Percentiles rank a stretch among this genome's conserved stretches.
Conservation (phyloP, 2,888 invertebrate genomes). For the Caenorhabditis wallacei region DNA sequence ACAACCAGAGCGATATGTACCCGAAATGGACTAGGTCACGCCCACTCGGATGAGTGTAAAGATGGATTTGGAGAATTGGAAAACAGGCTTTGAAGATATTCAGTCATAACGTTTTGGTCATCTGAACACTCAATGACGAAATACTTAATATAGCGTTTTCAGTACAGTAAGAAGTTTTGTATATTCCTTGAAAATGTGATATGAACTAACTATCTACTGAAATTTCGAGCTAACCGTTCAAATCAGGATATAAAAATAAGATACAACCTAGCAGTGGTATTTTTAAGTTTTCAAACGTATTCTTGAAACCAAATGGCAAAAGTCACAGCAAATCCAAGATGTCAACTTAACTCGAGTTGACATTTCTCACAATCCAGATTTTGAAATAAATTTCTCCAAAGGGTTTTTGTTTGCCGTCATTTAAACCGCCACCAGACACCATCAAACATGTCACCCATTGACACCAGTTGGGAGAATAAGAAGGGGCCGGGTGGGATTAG, state of each 20-base stretch:
- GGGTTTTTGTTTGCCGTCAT: background rate
- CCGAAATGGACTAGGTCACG: background rate
- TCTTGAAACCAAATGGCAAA: background rate
- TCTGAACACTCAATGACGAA: too few species aligned
- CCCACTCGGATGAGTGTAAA: background rate
- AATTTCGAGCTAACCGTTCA: too few species aligned
- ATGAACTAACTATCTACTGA: too few species aligned
- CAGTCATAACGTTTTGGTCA: too few species aligned
- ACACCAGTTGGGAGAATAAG: constrained; percentile 37
- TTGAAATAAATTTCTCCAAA: constrained; percentile 29
- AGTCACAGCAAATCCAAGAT: constrained; percentile 4
- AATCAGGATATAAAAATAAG: too few species aligned
- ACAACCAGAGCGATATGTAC: constrained; percentile 14
- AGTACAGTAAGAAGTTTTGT: too few species aligned
- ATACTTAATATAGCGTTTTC: too few species aligned
- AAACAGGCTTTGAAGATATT: background rate
- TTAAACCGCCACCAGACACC: background rate
- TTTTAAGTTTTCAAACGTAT: too few species aligned
- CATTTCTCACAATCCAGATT: constrained; percentile 23
- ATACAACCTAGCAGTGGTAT: too few species aligned
- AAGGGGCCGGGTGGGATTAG: constrained; percentile 11
- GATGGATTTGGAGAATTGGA: background rate
- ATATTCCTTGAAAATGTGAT: too few species aligned
- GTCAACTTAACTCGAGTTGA: constrained; percentile 45
- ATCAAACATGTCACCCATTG: constrained; percentile 21